phyloP scores from a whole-genome alignment of 2,113 vertebrate genomes.

The Tupaia tana region DNA sequence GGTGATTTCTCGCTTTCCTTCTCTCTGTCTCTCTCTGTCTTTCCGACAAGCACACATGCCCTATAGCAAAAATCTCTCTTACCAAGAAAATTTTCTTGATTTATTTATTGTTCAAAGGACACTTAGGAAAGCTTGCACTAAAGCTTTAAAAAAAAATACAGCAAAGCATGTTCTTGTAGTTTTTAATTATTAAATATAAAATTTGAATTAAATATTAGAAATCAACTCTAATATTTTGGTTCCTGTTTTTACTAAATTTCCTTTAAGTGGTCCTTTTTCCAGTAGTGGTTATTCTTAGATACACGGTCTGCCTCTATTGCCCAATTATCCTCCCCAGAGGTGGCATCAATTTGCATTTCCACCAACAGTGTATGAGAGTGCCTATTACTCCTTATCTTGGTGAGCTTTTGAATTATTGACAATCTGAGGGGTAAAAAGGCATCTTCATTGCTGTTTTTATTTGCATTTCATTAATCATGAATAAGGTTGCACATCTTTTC shows the following conservation, averaged over 20 bases:
- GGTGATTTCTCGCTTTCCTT: too few relatives aligned
- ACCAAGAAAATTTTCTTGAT: neutral
- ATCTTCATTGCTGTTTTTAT: conserved; percentile 63
- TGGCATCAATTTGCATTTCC: conserved; percentile 55
- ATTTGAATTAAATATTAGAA: conserved; percentile 14
- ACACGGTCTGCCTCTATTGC: neutral
- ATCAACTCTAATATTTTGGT: neutral
- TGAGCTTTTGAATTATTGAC: conserved; percentile 67
- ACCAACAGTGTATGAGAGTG: conserved; percentile 1
- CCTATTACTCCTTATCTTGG: conserved; percentile 53
- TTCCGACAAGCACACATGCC: too few relatives aligned
- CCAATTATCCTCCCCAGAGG: conserved; percentile 47
- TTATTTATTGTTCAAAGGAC: neutral
- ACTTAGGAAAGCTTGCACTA: neutral
- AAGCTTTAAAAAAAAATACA: neutral
- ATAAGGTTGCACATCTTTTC: conserved; percentile 56
- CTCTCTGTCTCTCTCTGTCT: too few relatives aligned
- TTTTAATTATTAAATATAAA: conserved; percentile 19
- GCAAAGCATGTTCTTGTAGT: neutral
- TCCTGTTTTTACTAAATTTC: conserved; percentile 17
- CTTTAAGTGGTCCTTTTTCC: neutral
- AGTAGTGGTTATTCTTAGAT: conserved; percentile 36
- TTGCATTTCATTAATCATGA: conserved; percentile 73
- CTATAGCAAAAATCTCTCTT: too few relatives aligned
- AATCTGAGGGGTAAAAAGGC: conserved; percentile 17